Conservation (phyloP, 2,113 vertebrate species). For the Cisticola juncidis region DNA sequence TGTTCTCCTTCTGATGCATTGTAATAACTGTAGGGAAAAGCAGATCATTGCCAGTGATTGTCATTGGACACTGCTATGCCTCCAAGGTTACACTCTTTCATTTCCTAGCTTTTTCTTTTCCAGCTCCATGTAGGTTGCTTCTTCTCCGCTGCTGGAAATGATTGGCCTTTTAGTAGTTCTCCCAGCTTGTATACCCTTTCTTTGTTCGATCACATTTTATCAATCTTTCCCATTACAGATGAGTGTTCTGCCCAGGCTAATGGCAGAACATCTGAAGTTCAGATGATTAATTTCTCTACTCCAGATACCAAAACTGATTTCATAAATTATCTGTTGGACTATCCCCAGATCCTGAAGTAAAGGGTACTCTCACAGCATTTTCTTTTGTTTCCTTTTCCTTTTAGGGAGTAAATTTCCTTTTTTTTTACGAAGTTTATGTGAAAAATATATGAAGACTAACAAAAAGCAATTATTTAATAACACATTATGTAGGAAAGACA, state of each 20-base stretch:
- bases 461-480: background rate
- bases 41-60: background rate
- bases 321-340: background rate
- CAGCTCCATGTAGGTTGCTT: background rate
- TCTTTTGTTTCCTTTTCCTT: background rate
- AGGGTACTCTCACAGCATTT: background rate
- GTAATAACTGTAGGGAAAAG: background rate
- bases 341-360: background rate
- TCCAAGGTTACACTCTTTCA: background rate
- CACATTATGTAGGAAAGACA: rapidly evolving
- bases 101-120: background rate
- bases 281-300: background rate
- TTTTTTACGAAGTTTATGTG: background rate
- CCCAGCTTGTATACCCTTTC: background rate
- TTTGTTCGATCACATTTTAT: background rate
- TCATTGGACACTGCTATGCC: background rate
- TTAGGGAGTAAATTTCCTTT: background rate
- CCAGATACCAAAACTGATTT: background rate
- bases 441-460: background rate
- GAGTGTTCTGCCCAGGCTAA: background rate
- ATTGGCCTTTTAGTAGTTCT: background rate
- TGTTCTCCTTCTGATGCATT: background rate
- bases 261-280: background rate
- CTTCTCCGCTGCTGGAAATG: background rate
- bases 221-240: background rate